These are phyloP conservation scores for Stegodyphus dumicola DNA, from an alignment of 1,140 invertebrate species.

Conservation along the genomic window DNA sequence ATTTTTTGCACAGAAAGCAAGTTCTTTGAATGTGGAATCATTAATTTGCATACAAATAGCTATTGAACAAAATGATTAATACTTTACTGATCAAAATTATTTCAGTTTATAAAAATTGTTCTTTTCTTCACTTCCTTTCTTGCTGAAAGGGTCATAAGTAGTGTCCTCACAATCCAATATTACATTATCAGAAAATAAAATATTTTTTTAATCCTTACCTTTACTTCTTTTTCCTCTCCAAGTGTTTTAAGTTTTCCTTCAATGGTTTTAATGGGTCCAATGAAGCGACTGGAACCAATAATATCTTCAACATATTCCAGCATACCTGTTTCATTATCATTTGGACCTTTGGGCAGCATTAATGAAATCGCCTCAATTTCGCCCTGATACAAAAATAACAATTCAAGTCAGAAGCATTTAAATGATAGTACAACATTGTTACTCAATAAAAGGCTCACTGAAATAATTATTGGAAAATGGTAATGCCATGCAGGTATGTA, in stretches of 20 bases:
- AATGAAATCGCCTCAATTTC: constrained; percentile 99
- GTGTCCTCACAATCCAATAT: neutral
- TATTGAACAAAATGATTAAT: neutral
- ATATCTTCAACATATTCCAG: constrained; percentile 99
- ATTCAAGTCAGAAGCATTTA: too few relatives aligned
- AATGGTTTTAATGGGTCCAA: constrained; percentile 85
- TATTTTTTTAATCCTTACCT: constrained; percentile 68
- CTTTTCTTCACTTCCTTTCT: neutral
- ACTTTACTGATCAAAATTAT: neutral
- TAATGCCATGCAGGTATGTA: too few relatives aligned
- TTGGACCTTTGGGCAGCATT: constrained; percentile 95
- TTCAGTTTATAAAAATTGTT: neutral
- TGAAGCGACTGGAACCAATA: constrained; percentile 89
- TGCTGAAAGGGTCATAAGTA: neutral
- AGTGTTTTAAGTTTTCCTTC: constrained; percentile 81
- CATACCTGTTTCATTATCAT: constrained; percentile 92
- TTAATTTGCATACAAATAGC: neutral
- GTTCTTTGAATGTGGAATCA: neutral
- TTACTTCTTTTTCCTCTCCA: constrained; percentile 84
- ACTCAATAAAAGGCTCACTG: too few relatives aligned
- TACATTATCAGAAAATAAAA: neutral
- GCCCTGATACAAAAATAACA: constrained; percentile 74
- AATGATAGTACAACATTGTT: too few relatives aligned
- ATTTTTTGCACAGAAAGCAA: too few relatives aligned
- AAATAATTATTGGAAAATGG: neutral